Percentiles rank a stretch among this genome's conserved stretches.
phyloP scores from a whole-genome alignment of 2,113 vertebrate genomes.

The Plotosus lineatus region DNA sequence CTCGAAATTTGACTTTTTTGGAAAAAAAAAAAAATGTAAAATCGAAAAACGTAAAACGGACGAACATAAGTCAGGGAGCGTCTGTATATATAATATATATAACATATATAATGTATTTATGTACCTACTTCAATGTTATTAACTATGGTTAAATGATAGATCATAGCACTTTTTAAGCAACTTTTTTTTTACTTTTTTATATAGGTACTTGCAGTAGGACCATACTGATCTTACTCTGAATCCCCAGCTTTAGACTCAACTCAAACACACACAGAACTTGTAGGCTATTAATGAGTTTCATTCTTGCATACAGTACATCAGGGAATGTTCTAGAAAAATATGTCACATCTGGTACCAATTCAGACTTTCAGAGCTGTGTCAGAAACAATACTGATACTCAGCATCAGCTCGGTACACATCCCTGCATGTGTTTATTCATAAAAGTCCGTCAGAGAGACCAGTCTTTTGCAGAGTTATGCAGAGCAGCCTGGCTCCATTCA shows the following conservation, averaged over 20 bases:
- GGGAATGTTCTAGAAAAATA: neutral
- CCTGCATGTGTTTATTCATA: slow-evolving; percentile 11
- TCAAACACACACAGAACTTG: neutral
- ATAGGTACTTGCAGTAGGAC: neutral
- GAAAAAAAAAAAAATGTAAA: no score
- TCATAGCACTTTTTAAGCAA: no score
- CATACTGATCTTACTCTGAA: neutral
- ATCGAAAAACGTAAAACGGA: no score
- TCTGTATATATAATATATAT: no score
- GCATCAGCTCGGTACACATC: neutral
- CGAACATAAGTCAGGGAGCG: no score
- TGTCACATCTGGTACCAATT: neutral
- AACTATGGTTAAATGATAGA: neutral
- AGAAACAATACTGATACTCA: neutral
- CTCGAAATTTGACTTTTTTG: no score
- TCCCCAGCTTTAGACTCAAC: neutral
- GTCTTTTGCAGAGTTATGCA: slow-evolving; percentile 52
- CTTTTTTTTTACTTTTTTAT: no score
- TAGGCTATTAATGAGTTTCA: neutral
- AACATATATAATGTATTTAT: no score
- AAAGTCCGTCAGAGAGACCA: slow-evolving; percentile 26
- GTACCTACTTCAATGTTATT: no score
- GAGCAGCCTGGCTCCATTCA: slow-evolving; percentile 59
- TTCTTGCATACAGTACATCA: neutral
- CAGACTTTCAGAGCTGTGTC: neutral